phyloP scores from a whole-genome alignment of 1,140 invertebrate species.

The Dolichoris vasculosae region DNA sequence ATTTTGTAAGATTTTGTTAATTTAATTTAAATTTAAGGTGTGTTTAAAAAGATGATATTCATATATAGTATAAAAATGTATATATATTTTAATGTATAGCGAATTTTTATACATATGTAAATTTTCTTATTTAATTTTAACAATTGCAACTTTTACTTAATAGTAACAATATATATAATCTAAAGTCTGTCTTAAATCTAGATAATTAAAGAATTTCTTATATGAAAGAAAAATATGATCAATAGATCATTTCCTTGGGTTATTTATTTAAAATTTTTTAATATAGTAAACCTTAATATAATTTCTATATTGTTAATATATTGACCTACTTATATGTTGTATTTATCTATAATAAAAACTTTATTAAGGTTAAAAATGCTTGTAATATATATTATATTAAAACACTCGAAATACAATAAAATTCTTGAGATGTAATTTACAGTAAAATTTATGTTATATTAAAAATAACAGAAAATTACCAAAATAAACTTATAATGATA shows the following conservation, averaged over 20 bases:
- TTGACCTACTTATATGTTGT: slow-evolving; percentile 15
- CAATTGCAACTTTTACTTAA: slow-evolving; percentile 41
- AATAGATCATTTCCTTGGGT: neutral
- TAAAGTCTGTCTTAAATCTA: slow-evolving; percentile 16
- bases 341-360: neutral
- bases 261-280: slow-evolving; percentile 1
- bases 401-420: slow-evolving; percentile 35
- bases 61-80: neutral
- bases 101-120: slow-evolving; percentile 27
- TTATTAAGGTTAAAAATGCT: neutral
- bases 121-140: slow-evolving; percentile 44
- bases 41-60: neutral
- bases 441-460: neutral
- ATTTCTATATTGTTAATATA: slow-evolving; percentile 12
- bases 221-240: neutral
- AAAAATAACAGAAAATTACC: too few relatives aligned
- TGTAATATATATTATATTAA: neutral
- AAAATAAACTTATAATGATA: neutral
- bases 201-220: neutral
- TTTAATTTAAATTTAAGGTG: neutral
- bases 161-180: slow-evolving; percentile 19
- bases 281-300: slow-evolving; percentile 14
- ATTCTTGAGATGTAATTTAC: slow-evolving; percentile 4
- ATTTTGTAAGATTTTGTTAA: neutral
- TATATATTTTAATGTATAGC: slow-evolving; percentile 29